These are phyloP conservation scores for Recurvirostra avosetta DNA, from an alignment of 2,113 vertebrate genomes.

Conservation along the genomic window DNA sequence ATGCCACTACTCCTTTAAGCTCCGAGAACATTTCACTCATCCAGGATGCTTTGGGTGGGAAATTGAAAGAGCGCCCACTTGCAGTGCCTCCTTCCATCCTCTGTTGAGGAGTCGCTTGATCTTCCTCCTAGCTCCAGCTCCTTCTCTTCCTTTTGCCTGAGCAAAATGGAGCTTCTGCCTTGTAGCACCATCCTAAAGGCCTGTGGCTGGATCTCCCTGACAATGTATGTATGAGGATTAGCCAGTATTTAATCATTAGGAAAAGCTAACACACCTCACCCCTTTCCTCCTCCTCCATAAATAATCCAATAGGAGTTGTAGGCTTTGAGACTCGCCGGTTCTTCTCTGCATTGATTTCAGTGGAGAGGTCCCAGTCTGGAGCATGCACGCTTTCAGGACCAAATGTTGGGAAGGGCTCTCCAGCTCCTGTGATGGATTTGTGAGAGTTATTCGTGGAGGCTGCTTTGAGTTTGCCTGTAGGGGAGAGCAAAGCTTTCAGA, in stretches of 20 bases:
- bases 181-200: not conserved
- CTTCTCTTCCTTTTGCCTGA: not conserved
- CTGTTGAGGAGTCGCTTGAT: not conserved
- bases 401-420: not conserved
- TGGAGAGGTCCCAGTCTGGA: not conserved
- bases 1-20: not conserved
- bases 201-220: not conserved
- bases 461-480: not conserved
- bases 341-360: not conserved
- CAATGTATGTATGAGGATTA: not conserved
- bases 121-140: not conserved
- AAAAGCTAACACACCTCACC: not conserved
- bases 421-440: not conserved
- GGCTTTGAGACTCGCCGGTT: not conserved
- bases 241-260: not conserved
- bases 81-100: not conserved
- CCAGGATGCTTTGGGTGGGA: not conserved
- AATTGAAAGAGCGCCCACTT: not conserved
- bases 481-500: not conserved
- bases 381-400: fast-evolving
- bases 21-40: not conserved
- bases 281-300: not conserved
- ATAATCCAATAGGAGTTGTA: not conserved
- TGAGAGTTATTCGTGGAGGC: not conserved
- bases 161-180: not conserved